Evolutionary conservation across 2,888 invertebrate genomes (phyloP).

Genomic region (Leucoma salicis): DNA sequence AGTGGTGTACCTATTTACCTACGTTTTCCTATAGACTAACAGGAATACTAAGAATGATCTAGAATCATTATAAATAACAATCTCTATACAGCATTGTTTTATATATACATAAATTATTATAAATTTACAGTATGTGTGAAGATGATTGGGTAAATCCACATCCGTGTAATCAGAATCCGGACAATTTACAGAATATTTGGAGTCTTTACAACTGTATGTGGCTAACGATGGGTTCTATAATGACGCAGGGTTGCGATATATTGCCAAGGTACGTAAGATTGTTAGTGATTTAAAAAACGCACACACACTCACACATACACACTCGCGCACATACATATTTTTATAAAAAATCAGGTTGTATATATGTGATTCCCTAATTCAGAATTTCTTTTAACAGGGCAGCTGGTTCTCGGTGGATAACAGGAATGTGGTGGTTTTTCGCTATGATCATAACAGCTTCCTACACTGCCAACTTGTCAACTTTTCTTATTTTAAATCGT

Average conservation of each 20-base stretch:
- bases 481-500: slow-evolving; percentile 90
- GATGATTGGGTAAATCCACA: slow-evolving; percentile 97
- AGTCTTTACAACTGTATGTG: slow-evolving; percentile 93
- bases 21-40: no score
- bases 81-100: background rate
- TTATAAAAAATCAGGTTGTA: no score
- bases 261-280: slow-evolving; percentile 92
- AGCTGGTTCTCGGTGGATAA: slow-evolving; percentile 92
- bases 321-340: no score
- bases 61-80: background rate
- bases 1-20: no score
- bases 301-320: no score
- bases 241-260: slow-evolving; percentile 96
- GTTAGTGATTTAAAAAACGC: no score
- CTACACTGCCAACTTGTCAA: slow-evolving; percentile 88
- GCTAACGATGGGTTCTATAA: slow-evolving; percentile 94
- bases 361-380: no score
- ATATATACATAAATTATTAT: background rate
- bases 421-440: slow-evolving; percentile 97
- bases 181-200: slow-evolving; percentile 94
- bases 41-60: no score
- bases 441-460: slow-evolving; percentile 95
- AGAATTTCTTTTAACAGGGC: slow-evolving; percentile 87
- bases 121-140: slow-evolving; percentile 87
- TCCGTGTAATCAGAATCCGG: slow-evolving; percentile 91